Evolutionary conservation across 23 tunicate genomes (phyloP).

Genomic region (Phallusia fumigata): DNA sequence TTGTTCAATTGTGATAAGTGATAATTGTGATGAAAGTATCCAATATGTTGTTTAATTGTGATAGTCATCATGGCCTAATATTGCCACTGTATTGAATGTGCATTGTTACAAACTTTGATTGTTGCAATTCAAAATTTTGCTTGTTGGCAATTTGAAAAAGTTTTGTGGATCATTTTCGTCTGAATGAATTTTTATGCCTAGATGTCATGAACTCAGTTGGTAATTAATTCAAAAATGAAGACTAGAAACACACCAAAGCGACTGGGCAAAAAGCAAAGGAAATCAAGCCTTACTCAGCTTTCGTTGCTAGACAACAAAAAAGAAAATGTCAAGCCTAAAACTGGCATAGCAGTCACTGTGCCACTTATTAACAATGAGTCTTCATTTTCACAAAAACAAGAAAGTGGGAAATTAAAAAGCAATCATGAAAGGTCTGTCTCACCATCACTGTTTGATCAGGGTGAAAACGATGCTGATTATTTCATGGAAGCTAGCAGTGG

Average conservation of each 20-base stretch:
- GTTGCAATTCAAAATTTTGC: too few relatives aligned
- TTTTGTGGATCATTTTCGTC: too few relatives aligned
- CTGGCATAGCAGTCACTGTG: background rate
- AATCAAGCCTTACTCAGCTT: background rate
- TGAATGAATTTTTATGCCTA: too few relatives aligned
- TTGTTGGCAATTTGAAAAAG: too few relatives aligned
- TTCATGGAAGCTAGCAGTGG: background rate
- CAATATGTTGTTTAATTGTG: too few relatives aligned
- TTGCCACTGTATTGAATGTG: too few relatives aligned
- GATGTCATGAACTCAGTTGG: background rate
- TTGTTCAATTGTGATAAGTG: too few relatives aligned
- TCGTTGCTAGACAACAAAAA: background rate
- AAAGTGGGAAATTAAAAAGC: too few relatives aligned
- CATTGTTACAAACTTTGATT: too few relatives aligned
- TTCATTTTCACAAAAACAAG: too few relatives aligned
- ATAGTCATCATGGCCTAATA: too few relatives aligned
- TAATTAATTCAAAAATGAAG: background rate
- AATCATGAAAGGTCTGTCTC: background rate
- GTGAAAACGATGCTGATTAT: background rate
- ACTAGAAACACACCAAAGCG: constrained; percentile 2
- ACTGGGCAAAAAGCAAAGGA: background rate
- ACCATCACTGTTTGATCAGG: background rate
- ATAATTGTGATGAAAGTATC: too few relatives aligned
- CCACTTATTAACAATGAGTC: background rate
- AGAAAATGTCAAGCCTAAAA: background rate